These are phyloP conservation scores for Danionella dracula DNA, from an alignment of 2,797 vertebrate species.

Conservation along the genomic window DNA sequence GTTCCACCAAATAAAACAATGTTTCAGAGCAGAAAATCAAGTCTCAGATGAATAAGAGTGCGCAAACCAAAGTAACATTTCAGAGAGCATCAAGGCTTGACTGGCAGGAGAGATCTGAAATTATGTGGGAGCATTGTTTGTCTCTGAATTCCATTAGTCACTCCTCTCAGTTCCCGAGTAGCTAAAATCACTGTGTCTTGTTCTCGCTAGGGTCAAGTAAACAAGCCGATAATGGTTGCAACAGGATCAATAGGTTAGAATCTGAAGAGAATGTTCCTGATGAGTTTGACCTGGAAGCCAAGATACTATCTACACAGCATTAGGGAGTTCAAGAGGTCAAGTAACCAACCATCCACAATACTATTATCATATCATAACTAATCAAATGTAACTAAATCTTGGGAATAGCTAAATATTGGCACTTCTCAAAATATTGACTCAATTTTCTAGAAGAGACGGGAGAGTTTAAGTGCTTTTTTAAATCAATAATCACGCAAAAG, in stretches of 20 bases:
- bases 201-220: conserved; percentile 2
- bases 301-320: conserved; percentile 10
- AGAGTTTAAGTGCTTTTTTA: too few species aligned
- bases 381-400: background rate
- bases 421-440: too few species aligned
- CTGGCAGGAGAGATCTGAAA: conserved; percentile 3
- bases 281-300: conserved; percentile 4
- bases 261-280: conserved; percentile 8
- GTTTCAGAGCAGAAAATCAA: background rate
- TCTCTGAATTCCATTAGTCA: conserved; percentile 8
- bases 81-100: background rate
- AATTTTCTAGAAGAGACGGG: too few species aligned
- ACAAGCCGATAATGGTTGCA: conserved; percentile 5
- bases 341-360: background rate
- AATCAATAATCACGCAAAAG: too few species aligned
- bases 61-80: background rate
- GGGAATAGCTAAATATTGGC: background rate
- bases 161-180: background rate
- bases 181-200: background rate
- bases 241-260: conserved; percentile 24
- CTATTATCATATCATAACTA: background rate
- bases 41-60: background rate
- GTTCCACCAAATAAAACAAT: conserved; percentile 3
- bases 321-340: conserved; percentile 6
- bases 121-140: background rate